phyloP scores from a whole-genome alignment of 2,113 vertebrate genomes.

The Aplodontia rufa region DNA sequence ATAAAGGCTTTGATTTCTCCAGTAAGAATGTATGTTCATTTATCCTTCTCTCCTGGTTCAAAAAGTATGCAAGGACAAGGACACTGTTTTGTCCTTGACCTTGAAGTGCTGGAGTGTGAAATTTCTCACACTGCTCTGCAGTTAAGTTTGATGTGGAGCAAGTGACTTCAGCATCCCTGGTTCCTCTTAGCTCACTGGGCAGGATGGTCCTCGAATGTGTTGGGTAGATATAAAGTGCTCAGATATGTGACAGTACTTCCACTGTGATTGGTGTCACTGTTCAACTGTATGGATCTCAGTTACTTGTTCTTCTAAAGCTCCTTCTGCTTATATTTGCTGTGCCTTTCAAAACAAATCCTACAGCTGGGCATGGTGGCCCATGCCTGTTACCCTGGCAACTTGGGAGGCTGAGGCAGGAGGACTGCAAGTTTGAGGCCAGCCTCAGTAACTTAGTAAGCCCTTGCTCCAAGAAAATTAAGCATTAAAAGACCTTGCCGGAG shows the following conservation, averaged over 20 bases:
- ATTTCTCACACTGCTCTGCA: neutral
- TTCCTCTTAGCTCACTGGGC: neutral
- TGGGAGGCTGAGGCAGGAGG: too few species aligned
- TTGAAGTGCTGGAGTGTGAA: neutral
- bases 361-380: too few species aligned
- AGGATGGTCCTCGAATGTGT: neutral
- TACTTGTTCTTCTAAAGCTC: neutral
- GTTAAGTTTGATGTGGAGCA: neutral
- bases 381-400: too few species aligned
- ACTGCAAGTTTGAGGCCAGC: too few species aligned
- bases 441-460: too few species aligned
- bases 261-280: neutral
- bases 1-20: neutral
- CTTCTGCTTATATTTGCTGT: neutral
- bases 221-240: neutral
- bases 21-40: fast-evolving
- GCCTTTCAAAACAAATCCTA: neutral
- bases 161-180: neutral
- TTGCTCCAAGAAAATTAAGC: too few species aligned
- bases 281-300: neutral
- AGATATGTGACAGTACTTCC: neutral
- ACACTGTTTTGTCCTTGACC: neutral
- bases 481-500: too few species aligned
- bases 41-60: neutral
- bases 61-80: neutral